These are phyloP conservation scores for Neodiprion lecontei DNA, from an alignment of 1,140 invertebrate genomes.

Conservation along the genomic window DNA sequence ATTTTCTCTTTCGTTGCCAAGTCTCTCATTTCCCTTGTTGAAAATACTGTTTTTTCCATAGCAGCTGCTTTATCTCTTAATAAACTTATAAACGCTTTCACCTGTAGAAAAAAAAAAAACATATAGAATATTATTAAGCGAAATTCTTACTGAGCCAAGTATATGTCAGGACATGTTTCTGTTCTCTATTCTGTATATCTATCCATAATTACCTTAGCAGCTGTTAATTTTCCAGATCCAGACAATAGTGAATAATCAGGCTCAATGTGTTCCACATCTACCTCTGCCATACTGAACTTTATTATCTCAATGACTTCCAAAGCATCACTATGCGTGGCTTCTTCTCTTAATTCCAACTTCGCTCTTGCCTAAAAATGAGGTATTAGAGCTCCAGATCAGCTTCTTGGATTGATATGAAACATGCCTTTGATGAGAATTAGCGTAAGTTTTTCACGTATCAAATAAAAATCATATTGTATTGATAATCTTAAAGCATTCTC, in stretches of 20 bases:
- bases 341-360: slow-evolving; percentile 81
- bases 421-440: background rate
- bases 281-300: slow-evolving; percentile 80
- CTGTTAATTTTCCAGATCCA: slow-evolving; percentile 71
- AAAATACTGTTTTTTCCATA: slow-evolving; percentile 75
- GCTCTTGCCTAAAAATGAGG: slow-evolving; percentile 74
- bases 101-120: slow-evolving; percentile 61
- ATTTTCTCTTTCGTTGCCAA: slow-evolving; percentile 72
- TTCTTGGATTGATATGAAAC: slow-evolving; percentile 1
- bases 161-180: too few species aligned
- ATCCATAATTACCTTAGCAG: slow-evolving; percentile 64
- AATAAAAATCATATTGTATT: slow-evolving; percentile 9
- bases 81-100: slow-evolving; percentile 77
- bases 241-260: slow-evolving; percentile 20
- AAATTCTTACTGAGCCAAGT: too few species aligned
- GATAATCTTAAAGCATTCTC: background rate
- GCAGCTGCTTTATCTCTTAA: slow-evolving; percentile 71
- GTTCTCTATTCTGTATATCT: too few species aligned
- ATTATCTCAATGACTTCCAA: slow-evolving; percentile 87
- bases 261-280: slow-evolving; percentile 69
- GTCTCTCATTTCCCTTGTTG: slow-evolving; percentile 77
- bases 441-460: background rate
- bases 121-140: slow-evolving; percentile 22
- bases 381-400: slow-evolving; percentile 7
- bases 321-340: slow-evolving; percentile 82